Evolutionary conservation across 2,113 vertebrate genomes (phyloP), one percentile per base, ranked within the genome.

Genomic region (Pomatostomus ruficeps): DNA sequence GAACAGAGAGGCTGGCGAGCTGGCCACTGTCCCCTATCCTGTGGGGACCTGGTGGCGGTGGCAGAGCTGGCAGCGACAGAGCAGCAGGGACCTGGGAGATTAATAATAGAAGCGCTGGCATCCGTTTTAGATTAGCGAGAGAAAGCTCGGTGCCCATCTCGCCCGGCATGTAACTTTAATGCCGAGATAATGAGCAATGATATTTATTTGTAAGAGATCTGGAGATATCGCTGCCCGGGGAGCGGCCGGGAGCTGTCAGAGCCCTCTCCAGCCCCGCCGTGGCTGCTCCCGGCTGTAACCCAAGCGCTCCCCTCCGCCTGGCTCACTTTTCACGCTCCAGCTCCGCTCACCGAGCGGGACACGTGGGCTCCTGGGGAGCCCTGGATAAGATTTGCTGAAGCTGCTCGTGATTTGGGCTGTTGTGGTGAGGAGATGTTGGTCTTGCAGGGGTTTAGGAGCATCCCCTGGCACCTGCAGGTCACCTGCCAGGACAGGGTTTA

Each of bases 131-230:
- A 92, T 95, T 74, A 93, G 89, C 14, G 14, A 93, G 94, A 68
- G 94, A 82, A 95, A 96, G 94, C 95, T 95, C 86, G 28, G 90
- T 82, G 35, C 93, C 95, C 94, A 68, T 96, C 92, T 97, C 85
- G 2, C 88, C 83, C 92, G 74, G 92, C 94, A 95, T 96, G 91
- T 92, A 94, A 95, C 94, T 92, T 94, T 94, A 96, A 94, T 95
- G 96, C 88, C 7, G 48, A 72, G 94, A 86, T 96, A 96, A 97
- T 85, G 95, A 97, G 91, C 94, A 85, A 55, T 61, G 92, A 92
- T 96, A 97, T 96, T 97, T 95, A 92, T 96, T 97, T 97, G 95
- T 96, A 93, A 96, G 83, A 97, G 97, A 97, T 96, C 95, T 94
- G 88, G 63, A 88, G 97, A 96, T 96, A 97, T 87, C 90, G 4